Evolutionary conservation across 2,888 invertebrate species (phyloP).

Genomic region (Eupeodes latifasciatus): DNA sequence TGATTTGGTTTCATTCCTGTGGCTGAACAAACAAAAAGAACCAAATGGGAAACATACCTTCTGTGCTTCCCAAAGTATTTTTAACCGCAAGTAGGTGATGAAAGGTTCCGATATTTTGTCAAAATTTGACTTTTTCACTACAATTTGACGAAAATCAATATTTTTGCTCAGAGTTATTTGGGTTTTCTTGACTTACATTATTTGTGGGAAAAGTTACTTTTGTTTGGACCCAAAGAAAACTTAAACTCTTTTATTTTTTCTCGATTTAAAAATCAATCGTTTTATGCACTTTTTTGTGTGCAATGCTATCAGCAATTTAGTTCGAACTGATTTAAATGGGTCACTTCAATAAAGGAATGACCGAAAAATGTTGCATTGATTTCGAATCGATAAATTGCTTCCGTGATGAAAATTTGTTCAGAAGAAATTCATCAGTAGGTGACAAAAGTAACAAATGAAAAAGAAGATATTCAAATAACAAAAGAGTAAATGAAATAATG

Average conservation of each 20-base stretch:
- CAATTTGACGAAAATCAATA: slow-evolving; percentile 27
- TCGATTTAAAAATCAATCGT: background rate
- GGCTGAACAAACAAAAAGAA: background rate
- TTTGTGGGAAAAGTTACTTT: background rate
- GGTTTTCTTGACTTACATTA: slow-evolving; percentile 35
- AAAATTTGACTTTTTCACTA: background rate
- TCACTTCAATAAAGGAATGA: slow-evolving; percentile 75
- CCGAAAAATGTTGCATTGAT: slow-evolving; percentile 44
- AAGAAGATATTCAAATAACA: slow-evolving; percentile 39
- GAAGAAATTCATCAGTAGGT: background rate
- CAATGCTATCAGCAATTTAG: slow-evolving; percentile 79
- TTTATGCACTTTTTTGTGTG: slow-evolving; percentile 48
- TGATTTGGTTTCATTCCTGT: background rate
- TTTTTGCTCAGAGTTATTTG: background rate
- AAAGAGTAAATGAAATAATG: slow-evolving; percentile 56
- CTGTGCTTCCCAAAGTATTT: slow-evolving; percentile 38
- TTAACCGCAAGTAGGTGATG: slow-evolving; percentile 8
- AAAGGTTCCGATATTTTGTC: slow-evolving; percentile 2
- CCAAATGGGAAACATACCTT: slow-evolving; percentile 22
- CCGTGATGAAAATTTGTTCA: slow-evolving; percentile 49
- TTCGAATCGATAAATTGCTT: slow-evolving; percentile 51
- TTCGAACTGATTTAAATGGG: slow-evolving; percentile 82
- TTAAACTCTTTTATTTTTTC: background rate
- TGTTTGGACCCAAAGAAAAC: background rate
- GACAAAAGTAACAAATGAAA: slow-evolving; percentile 31